Conservation (phyloP, 2,797 vertebrate species). For the Acanthopagrus latus region DNA sequence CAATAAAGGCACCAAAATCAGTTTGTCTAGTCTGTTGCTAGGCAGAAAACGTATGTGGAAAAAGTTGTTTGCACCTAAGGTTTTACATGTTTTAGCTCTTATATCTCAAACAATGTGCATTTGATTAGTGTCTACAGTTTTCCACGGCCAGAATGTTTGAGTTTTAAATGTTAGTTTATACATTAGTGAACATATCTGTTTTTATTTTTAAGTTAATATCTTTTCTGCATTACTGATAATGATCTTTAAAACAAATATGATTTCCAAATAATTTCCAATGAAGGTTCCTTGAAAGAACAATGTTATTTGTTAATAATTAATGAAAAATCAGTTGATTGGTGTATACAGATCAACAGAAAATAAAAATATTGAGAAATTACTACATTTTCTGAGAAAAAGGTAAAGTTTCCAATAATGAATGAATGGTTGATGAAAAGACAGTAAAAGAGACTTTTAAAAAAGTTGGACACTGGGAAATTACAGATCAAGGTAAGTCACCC, state of each 20-base stretch:
- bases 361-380: too few species aligned
- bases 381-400: too few species aligned
- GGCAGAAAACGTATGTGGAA: background rate
- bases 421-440: too few species aligned
- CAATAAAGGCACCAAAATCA: slow-evolving; percentile 40
- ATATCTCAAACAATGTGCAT: background rate
- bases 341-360: background rate
- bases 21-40: slow-evolving; percentile 12
- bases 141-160: background rate
- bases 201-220: background rate
- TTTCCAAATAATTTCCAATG: background rate
- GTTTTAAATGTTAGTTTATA: background rate
- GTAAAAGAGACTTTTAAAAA: too few species aligned
- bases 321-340: background rate
- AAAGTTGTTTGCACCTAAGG: background rate
- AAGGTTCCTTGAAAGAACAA: background rate
- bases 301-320: background rate
- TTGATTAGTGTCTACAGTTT: background rate
- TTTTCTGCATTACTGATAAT: too few species aligned
- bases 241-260: background rate
- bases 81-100: slow-evolving; percentile 1
- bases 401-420: too few species aligned
- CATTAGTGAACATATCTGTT: background rate
- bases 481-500: too few species aligned
- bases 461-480: too few species aligned